A percentile compares a stretch with the other conserved stretches of the same genome.
Evolutionary conservation across 2,888 invertebrate species (phyloP).

Genomic region (Catocala sponsa): DNA sequence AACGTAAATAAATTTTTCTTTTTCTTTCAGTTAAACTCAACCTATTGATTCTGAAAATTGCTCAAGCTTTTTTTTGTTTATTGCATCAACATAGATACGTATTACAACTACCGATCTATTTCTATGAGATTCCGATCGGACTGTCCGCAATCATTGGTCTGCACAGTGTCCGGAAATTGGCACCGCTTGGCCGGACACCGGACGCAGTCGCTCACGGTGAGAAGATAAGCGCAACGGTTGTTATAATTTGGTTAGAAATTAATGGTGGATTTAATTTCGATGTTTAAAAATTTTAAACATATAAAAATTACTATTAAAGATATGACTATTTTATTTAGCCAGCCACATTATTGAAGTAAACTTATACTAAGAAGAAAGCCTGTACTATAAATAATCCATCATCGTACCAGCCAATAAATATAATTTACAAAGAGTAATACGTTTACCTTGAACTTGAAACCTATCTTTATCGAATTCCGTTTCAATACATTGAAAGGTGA

Average conservation of each 20-base stretch:
- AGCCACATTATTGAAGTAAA: too few relatives aligned
- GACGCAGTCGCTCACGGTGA: conserved; percentile 47
- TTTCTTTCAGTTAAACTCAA: too few relatives aligned
- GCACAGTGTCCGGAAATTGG: conserved; percentile 73
- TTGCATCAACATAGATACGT: conserved; percentile 10
- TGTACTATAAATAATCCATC: too few relatives aligned
- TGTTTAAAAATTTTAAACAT: too few relatives aligned
- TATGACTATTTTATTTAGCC: too few relatives aligned
- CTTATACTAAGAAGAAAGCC: too few relatives aligned
- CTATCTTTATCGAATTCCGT: conserved; percentile 26
- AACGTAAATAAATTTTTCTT: too few relatives aligned
- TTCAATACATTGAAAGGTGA: conserved; percentile 29
- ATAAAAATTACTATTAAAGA: too few relatives aligned
- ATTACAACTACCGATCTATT: conserved; percentile 32
- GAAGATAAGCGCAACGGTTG: conserved; percentile 46
- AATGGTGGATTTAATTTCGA: conserved; percentile 14
- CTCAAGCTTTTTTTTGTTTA: background rate
- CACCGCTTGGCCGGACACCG: conserved; percentile 62
- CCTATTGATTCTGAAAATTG: too few relatives aligned
- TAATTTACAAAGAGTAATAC: too few relatives aligned
- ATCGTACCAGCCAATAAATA: too few relatives aligned
- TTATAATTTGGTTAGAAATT: conserved; percentile 46
- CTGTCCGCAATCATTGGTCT: conserved; percentile 45
- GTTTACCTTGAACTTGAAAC: conserved; percentile 18
- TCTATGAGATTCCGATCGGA: conserved; percentile 45